Evolutionary conservation across 2,888 invertebrate species (phyloP).

Genomic region (Lucinisca nassula): DNA sequence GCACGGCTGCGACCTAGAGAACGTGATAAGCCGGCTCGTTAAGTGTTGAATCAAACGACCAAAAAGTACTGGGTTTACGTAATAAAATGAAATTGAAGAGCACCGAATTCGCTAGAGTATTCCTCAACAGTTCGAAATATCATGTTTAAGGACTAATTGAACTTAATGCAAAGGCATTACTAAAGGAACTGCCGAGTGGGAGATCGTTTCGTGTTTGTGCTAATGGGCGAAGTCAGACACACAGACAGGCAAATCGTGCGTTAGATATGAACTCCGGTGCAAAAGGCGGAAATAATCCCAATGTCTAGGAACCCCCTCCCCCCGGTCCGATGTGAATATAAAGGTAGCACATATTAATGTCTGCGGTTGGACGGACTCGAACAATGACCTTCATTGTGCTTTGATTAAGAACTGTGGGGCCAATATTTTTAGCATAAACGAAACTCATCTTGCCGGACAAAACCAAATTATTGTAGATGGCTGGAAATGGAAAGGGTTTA

Average conservation of each 20-base stretch:
- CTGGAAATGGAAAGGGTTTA: background rate
- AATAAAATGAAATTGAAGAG: background rate
- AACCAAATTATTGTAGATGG: background rate
- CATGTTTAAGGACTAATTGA: background rate
- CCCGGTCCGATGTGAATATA: background rate
- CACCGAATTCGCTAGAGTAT: background rate
- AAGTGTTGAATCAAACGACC: background rate
- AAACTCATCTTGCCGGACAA: background rate
- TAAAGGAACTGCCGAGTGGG: background rate
- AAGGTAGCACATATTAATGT: background rate
- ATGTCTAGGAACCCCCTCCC: background rate
- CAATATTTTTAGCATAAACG: background rate
- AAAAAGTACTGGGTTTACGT: background rate
- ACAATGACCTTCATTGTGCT: background rate
- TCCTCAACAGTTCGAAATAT: background rate
- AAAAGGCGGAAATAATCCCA: background rate
- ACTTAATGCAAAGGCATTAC: background rate
- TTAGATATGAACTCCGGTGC: background rate
- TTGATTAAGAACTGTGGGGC: background rate
- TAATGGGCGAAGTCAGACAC: background rate
- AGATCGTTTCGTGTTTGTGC: background rate
- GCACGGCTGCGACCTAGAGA: background rate
- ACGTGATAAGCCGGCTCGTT: background rate
- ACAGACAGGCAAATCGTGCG: background rate
- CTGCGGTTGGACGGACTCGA: background rate